Percentiles rank a stretch among this genome's conserved stretches.
Conservation (phyloP, 2,888 invertebrate species). For the Hirtodrosophila confusa region DNA sequence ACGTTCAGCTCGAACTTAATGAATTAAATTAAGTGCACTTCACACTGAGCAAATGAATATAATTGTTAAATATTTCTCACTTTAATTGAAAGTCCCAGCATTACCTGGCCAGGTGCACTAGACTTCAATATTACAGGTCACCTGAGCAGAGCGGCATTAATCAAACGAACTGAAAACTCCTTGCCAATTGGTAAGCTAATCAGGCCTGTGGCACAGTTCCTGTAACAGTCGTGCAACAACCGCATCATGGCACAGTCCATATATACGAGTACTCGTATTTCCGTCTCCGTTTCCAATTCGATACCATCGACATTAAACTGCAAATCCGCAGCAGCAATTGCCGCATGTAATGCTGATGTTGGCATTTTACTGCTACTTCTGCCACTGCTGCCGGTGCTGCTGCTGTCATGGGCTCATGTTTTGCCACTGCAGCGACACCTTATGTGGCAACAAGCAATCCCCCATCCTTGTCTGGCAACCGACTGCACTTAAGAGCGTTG, state of each 20-base stretch:
- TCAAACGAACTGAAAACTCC: slow-evolving; percentile 16
- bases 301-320: slow-evolving; percentile 71
- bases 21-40: no score
- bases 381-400: slow-evolving; percentile 24
- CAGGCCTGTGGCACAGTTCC: slow-evolving; percentile 34
- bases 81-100: no score
- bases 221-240: slow-evolving; percentile 32
- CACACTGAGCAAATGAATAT: no score
- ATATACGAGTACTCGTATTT: slow-evolving; percentile 27
- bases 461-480: slow-evolving; percentile 7
- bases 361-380: slow-evolving; percentile 67
- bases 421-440: slow-evolving; percentile 73
- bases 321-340: slow-evolving; percentile 75
- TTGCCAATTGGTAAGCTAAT: slow-evolving; percentile 44
- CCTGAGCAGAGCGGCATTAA: slow-evolving; percentile 1
- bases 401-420: slow-evolving; percentile 64
- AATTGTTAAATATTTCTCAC: no score
- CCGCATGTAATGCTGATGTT: slow-evolving; percentile 77
- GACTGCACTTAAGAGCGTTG: slow-evolving; percentile 40
- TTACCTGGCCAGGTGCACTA: background rate
- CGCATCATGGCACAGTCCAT: slow-evolving; percentile 26
- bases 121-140: slow-evolving; percentile 4
- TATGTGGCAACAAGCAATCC: slow-evolving; percentile 73
- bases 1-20: no score
- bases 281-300: slow-evolving; percentile 60